Conservation (phyloP, 2,888 invertebrate species). For the Tetanocera ferruginea region DNA sequence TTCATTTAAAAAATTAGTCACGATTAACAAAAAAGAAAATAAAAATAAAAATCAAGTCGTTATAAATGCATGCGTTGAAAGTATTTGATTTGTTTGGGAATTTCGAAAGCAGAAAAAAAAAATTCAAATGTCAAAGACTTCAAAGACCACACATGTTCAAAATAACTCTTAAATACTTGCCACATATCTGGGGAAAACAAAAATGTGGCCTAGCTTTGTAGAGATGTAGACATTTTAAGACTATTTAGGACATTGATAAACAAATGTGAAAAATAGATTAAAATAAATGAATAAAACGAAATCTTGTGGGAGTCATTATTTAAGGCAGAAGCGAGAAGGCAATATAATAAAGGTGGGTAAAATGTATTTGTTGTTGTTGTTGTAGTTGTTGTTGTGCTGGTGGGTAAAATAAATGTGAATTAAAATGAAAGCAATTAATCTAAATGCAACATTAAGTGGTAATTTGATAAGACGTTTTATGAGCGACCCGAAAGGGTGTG, state of each 20-base stretch:
- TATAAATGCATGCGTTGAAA: too few species aligned
- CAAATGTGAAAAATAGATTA: neutral
- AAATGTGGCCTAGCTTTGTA: neutral
- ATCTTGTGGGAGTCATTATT: slow-evolving; percentile 23
- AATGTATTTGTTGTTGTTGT: neutral
- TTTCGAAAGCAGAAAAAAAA: too few species aligned
- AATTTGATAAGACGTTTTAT: slow-evolving; percentile 15
- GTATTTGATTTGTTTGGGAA: too few species aligned
- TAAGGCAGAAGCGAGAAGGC: neutral
- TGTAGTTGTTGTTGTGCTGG: too few species aligned
- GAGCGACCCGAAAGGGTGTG: neutral
- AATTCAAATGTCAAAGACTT: too few species aligned
- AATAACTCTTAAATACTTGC: neutral
- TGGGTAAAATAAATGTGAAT: neutral
- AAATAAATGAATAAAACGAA: slow-evolving; percentile 15
- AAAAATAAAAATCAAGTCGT: too few species aligned
- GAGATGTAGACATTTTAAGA: neutral
- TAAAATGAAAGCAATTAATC: slow-evolving; percentile 24
- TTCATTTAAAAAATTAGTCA: too few species aligned
- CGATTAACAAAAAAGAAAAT: too few species aligned
- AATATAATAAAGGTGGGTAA: neutral
- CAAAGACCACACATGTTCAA: too few species aligned
- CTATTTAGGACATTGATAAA: neutral
- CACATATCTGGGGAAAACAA: neutral
- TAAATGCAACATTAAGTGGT: slow-evolving; percentile 4